phyloP scores from a whole-genome alignment of 2,113 vertebrate species.

The Marmota flaviventris region DNA sequence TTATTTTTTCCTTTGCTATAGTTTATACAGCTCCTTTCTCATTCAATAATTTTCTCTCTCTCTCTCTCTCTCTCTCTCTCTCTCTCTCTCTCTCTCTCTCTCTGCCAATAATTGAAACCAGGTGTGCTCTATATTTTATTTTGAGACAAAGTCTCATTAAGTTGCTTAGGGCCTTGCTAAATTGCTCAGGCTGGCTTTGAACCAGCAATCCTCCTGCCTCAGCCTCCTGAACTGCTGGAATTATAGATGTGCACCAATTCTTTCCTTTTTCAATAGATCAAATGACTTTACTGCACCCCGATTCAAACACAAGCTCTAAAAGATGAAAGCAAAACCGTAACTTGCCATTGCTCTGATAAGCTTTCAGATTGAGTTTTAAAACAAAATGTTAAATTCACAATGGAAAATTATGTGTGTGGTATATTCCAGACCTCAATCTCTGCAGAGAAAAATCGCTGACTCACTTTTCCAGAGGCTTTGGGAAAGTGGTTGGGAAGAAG shows the following conservation, averaged over 20 bases:
- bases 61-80: constrained; percentile 36
- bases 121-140: no score
- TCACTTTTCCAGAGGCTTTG: neutral
- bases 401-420: neutral
- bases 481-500: neutral
- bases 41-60: constrained; percentile 13
- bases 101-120: no score
- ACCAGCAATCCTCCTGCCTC: no score
- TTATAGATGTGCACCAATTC: no score
- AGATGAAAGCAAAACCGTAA: neutral
- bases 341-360: neutral
- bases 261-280: neutral
- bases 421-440: neutral
- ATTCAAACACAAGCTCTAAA: constrained; percentile 11
- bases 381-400: neutral
- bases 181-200: no score
- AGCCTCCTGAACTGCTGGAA: no score
- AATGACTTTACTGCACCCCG: constrained; percentile 3
- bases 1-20: constrained; percentile 13
- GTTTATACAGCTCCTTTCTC: neutral
- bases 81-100: neutral
- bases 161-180: no score
- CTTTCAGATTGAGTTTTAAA: constrained; percentile 2
- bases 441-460: neutral
- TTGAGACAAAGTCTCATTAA: no score